phyloP scores from a whole-genome alignment of 2,888 invertebrate species.

The Standfussiana lucernea region DNA sequence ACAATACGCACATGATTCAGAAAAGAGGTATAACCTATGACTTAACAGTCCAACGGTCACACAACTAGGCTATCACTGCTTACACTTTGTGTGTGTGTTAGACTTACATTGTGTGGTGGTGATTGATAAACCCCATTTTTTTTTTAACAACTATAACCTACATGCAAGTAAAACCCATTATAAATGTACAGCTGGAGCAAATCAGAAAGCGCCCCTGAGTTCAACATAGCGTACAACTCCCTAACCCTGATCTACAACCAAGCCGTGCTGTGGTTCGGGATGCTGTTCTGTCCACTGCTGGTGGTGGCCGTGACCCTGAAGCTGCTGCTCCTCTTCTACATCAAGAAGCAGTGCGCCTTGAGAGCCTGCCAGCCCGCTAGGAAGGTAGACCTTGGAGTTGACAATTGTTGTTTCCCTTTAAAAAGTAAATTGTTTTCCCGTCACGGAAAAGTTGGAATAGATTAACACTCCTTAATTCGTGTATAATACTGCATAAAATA shows the following conservation, averaged over 20 bases:
- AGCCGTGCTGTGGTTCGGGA: slow-evolving; percentile 94
- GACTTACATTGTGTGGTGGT: too few relatives aligned
- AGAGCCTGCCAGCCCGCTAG: slow-evolving; percentile 93
- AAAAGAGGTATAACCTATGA: too few relatives aligned
- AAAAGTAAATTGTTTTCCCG: background rate
- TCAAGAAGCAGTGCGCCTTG: slow-evolving; percentile 91
- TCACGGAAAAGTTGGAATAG: background rate
- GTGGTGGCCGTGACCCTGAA: slow-evolving; percentile 92
- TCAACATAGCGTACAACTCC: slow-evolving; percentile 94
- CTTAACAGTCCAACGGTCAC: too few relatives aligned
- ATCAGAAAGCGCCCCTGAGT: slow-evolving; percentile 89
- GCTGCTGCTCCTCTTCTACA: slow-evolving; percentile 93
- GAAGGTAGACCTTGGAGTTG: slow-evolving; percentile 76
- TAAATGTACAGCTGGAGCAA: slow-evolving; percentile 72
- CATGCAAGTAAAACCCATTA: background rate
- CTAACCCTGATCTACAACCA: slow-evolving; percentile 95
- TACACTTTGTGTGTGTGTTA: too few relatives aligned
- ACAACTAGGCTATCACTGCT: too few relatives aligned
- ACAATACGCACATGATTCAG: too few relatives aligned
- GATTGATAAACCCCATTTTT: too few relatives aligned
- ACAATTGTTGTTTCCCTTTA: background rate
- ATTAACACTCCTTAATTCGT: background rate
- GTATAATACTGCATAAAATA: background rate
- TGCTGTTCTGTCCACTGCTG: slow-evolving; percentile 93
- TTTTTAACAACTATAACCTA: background rate